Conservation (phyloP, 2,113 vertebrate species). For the Callopanchax toddi region DNA sequence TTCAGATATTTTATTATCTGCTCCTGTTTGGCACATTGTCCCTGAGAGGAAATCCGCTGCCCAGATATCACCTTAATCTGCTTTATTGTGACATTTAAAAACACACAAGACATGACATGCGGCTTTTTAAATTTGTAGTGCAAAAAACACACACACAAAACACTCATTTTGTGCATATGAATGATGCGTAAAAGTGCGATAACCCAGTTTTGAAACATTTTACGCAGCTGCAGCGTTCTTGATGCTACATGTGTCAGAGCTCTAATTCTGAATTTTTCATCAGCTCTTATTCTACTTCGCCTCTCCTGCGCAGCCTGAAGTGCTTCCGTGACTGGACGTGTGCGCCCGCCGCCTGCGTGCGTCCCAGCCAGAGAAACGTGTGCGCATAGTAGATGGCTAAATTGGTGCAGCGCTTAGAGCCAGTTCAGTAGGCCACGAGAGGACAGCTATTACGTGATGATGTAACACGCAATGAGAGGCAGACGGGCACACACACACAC, state of each 20-base stretch:
- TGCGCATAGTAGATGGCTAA: slow-evolving; percentile 50
- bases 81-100: background rate
- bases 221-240: background rate
- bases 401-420: slow-evolving; percentile 68
- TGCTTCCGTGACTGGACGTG: slow-evolving; percentile 64
- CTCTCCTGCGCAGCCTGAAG: slow-evolving; percentile 10
- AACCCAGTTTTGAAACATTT: background rate
- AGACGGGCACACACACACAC: slow-evolving; percentile 6
- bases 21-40: slow-evolving; percentile 22
- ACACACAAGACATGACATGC: too few species aligned
- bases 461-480: slow-evolving; percentile 73
- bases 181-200: background rate
- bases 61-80: slow-evolving; percentile 12
- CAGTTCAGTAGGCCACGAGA: slow-evolving; percentile 81
- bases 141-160: background rate
- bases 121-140: too few species aligned
- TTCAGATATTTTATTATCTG: slow-evolving; percentile 46
- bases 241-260: slow-evolving; percentile 24
- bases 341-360: slow-evolving; percentile 37
- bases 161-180: background rate
- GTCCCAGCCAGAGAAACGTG: slow-evolving; percentile 59
- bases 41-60: background rate
- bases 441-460: slow-evolving; percentile 78
- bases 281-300: background rate
- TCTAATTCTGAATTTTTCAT: background rate